Conservation (phyloP, 2,888 invertebrate genomes). For the Geotrupes spiniger region DNA sequence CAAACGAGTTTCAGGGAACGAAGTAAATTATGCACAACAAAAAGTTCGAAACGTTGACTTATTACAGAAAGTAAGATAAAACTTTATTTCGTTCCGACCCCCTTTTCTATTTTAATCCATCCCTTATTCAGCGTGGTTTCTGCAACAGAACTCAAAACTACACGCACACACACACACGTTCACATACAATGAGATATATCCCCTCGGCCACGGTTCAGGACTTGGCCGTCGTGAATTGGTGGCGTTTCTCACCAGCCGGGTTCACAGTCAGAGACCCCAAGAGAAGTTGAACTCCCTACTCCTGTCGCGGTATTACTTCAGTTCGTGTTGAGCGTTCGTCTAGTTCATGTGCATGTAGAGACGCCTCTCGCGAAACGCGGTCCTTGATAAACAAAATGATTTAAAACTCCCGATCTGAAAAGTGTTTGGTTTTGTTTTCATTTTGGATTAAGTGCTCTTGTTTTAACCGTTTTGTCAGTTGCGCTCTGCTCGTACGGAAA, state of each 20-base stretch:
- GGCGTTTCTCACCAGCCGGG: constrained; percentile 15
- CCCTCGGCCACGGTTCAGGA: constrained; percentile 1
- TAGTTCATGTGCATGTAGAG: constrained; percentile 32
- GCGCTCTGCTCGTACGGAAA: neutral
- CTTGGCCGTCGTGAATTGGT: constrained; percentile 12
- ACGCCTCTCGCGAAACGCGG: constrained; percentile 21
- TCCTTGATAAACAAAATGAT: constrained; percentile 15
- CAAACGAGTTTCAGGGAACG: too few relatives aligned
- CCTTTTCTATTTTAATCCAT: too few relatives aligned
- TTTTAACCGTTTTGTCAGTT: constrained; percentile 5
- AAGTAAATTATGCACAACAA: too few relatives aligned
- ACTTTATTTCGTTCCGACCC: too few relatives aligned
- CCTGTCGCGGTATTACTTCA: constrained; percentile 16
- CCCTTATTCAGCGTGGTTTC: too few relatives aligned
- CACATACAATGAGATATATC: neutral
- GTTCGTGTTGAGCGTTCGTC: constrained; percentile 30
- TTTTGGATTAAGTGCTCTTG: constrained; percentile 24
- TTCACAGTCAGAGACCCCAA: constrained; percentile 4
- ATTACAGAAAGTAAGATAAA: too few relatives aligned
- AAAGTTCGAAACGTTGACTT: too few relatives aligned
- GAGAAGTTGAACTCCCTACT: constrained; percentile 16
- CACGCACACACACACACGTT: neutral
- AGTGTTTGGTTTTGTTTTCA: constrained; percentile 19
- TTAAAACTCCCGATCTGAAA: constrained; percentile 17
- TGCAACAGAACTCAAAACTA: neutral